Evolutionary conservation across 2,113 vertebrate species (phyloP), one percentile per base, ranked within the genome.

Genomic region (Oreochromis aureus): DNA sequence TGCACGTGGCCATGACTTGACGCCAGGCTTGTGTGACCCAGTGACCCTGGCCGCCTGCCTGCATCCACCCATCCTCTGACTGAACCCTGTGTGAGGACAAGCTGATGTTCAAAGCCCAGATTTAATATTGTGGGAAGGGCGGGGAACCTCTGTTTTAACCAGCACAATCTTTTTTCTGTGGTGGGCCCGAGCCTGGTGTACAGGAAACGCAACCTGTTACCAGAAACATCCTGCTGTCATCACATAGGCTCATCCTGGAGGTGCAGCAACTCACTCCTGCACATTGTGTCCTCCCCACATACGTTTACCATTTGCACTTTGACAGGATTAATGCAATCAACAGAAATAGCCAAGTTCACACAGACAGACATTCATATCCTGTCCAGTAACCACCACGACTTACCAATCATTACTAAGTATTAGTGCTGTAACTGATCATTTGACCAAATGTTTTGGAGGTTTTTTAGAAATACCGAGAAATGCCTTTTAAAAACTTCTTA

Each of bases 191-290:
- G 86, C 66, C 79, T 81, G 80, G 44, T 83, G 69, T 53, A 66
- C 83, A 92, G 91, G 90, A 93, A 90, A 91, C 44, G 9, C 76
- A 88, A 89, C 85, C 86, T 88, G 85, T 84, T 88, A 85, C 69
- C 27, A 80, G 66, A 41, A 80, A 90, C 80, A 87, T 87, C 86
- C 82, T 76, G 84, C 84, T 54, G 73, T 83, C 82, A 80, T 82
- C 87, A 89, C 86, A n/a, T 10, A 39, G n/a, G 18, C 54, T 87
- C 86, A 82, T 22, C 58, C 9, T 9, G 15, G 12, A 73, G 41
- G 54, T 15, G 3, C 39, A 71, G 73, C 54, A 59, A 58, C 58
- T 18, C 56, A 32, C 53, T 18, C 58, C 34, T 79, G 80, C 51
- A 80, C 58, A 63, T 16, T 48, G 27, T 71, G 32, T 32, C 53